Base-by-base conservation (phyloP, 2,888 invertebrate species). In the Zelleria hepariella region DNA sequence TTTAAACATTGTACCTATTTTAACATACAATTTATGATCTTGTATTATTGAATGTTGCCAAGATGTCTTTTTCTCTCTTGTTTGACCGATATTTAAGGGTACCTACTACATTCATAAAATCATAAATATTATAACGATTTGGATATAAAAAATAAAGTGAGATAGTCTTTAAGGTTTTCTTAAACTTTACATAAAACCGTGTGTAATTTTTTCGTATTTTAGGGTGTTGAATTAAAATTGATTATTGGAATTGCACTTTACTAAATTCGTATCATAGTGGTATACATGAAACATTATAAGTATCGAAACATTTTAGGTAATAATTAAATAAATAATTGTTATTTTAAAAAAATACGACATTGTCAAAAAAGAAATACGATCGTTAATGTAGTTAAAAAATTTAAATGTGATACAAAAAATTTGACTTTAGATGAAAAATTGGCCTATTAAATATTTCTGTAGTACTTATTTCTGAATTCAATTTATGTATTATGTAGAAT, bases 231-330 rank as follows among this genome's bases (percentile, higher is more conserved):
- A 63, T n/a, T 51, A 61, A 60, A 58, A 67, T 68, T 66, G 68
- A 73, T 66, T 68, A 73, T 69, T 69, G 67, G 67, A 68, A 69
- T 69, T 70, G 72, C 76, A 77, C 74, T 71, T 74, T 73, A 71
- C 71, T 68, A 54, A 64, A 70, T 65, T 73, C 71, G 70, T 67
- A 77, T 75, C 75, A 74, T 75, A 51, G 15, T 5, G 32, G 32
- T 42, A 42, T 42, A 42, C 32, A 42, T 0, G 32, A 42, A 42
- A 42, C 32, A 42, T 42, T 42, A 42, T 42, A n/a, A n/a, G n/a
- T n/a, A 42, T 42, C 32, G 32, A 42, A 42, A 42, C 42, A 42
- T 20, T 20, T 51, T 20, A 51, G 3, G 54, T 54, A 54, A 26
- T 26, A 54, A 54, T 26, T 54, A 26, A 18, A 15, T 54, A 26